Conservation (phyloP, 2,797 vertebrate genomes). For the Vespertilio murinus region DNA sequence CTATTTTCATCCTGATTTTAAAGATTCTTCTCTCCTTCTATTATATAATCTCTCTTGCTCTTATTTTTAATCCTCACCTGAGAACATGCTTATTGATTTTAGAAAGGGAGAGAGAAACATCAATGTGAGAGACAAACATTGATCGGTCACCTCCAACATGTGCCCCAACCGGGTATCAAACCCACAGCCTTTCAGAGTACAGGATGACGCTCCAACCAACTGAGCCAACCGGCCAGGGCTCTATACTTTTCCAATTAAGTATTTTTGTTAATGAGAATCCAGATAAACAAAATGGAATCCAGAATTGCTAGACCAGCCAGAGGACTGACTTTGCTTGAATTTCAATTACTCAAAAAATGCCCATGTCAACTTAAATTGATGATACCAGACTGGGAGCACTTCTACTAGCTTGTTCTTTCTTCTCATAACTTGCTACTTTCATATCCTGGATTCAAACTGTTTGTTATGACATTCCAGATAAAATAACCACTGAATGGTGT, state of each 20-base stretch:
- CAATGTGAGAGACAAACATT: neutral
- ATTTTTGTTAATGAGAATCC: neutral
- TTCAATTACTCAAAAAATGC: neutral
- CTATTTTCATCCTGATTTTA: conserved; percentile 20
- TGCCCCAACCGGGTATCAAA: neutral
- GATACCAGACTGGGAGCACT: neutral
- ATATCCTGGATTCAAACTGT: neutral
- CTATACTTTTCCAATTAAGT: neutral
- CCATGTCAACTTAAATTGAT: neutral
- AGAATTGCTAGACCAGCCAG: neutral
- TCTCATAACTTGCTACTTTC: neutral
- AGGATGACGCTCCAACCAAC: neutral
- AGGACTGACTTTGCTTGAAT: neutral
- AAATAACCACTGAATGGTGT: neutral
- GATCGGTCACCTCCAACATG: neutral
- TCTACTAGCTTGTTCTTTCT: neutral
- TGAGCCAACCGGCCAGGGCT: neutral
- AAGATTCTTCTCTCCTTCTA: neutral
- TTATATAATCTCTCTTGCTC: neutral
- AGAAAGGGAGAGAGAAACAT: neutral
- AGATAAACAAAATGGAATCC: neutral
- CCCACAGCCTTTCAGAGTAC: neutral
- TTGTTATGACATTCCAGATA: neutral
- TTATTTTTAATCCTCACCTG: neutral
- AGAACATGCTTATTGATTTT: neutral